These are phyloP conservation scores for Furcifer pardalis DNA, from an alignment of 2,797 vertebrate species.

Conservation along the genomic window DNA sequence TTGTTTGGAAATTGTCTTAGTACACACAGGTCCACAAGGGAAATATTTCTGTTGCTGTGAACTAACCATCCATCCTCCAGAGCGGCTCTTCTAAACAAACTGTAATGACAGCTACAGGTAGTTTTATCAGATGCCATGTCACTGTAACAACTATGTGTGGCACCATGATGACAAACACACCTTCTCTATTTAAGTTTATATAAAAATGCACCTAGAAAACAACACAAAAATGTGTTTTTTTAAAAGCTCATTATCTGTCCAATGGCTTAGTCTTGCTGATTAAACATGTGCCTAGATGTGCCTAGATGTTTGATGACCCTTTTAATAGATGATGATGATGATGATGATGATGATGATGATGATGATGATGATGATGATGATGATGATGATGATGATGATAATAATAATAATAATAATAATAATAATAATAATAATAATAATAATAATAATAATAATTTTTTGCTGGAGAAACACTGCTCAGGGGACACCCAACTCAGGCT, in stretches of 20 bases:
- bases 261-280: background rate
- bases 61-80: background rate
- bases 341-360: too few relatives aligned
- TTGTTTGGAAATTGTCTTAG: conserved; percentile 4
- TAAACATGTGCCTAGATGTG: background rate
- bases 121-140: conserved; percentile 13
- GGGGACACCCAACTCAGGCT: too few relatives aligned
- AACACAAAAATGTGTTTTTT: background rate
- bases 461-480: too few relatives aligned
- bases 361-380: too few relatives aligned
- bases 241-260: background rate
- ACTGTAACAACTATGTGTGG: conserved; percentile 1
- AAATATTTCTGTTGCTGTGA: conserved; percentile 19
- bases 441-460: too few relatives aligned
- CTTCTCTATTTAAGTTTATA: background rate
- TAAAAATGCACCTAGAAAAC: background rate
- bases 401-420: too few relatives aligned
- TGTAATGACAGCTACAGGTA: conserved; percentile 20
- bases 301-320: background rate
- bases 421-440: too few relatives aligned
- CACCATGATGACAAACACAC: conserved; percentile 7
- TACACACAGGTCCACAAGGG: conserved; percentile 6
- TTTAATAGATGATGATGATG: background rate
- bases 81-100: background rate
- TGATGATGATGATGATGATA: too few relatives aligned